These are phyloP conservation scores for Ramazzottius varieornatus DNA, from an alignment of 2,888 invertebrate species.

Conservation along the genomic window DNA sequence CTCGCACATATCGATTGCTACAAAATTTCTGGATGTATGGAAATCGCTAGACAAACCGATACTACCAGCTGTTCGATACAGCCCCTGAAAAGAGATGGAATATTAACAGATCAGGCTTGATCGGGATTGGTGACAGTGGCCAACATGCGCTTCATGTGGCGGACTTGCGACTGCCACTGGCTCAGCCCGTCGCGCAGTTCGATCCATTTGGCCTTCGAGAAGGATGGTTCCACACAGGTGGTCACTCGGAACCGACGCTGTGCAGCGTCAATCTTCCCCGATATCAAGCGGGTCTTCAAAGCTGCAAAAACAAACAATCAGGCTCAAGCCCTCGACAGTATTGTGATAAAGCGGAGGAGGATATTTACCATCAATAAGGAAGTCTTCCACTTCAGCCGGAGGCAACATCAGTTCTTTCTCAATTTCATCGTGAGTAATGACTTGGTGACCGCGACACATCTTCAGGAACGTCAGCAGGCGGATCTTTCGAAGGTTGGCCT, in stretches of 20 bases:
- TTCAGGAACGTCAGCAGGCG: not conserved
- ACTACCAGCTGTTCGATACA: too few species aligned
- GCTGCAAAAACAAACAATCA: conserved; percentile 1
- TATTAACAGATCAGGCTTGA: not conserved
- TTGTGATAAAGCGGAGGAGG: too few species aligned
- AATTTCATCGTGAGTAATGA: not conserved
- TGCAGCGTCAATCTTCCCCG: conserved; percentile 1
- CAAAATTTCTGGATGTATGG: too few species aligned
- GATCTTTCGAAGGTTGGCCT: not conserved
- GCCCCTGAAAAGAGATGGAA: too few species aligned
- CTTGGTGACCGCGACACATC: not conserved
- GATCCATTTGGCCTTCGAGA: not conserved
- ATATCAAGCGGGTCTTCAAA: not conserved
- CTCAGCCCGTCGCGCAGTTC: conserved; percentile 1
- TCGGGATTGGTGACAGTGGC: conserved; percentile 2
- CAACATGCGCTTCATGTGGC: conserved; percentile 1
- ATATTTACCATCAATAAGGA: not conserved
- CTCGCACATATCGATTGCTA: too few species aligned
- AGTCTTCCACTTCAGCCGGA: not conserved
- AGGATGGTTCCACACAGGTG: not conserved
- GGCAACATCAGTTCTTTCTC: not conserved
- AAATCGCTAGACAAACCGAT: too few species aligned
- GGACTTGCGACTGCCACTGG: not conserved
- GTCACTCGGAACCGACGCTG: not conserved
- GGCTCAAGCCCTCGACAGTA: too few species aligned